phyloP scores from a whole-genome alignment of 2,888 invertebrate species.

The Heliconius erato region DNA sequence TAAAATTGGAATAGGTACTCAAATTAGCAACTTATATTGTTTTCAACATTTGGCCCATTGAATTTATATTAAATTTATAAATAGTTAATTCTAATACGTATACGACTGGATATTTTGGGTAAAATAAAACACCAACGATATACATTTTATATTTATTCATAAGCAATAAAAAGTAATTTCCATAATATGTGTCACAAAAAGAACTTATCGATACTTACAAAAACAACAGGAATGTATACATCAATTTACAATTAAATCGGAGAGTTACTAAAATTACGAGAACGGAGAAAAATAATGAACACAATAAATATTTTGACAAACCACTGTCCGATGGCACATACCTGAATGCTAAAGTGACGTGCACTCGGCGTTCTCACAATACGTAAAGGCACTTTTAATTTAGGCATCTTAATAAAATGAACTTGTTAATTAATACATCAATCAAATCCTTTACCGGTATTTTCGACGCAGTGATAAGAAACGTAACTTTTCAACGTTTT shows the following conservation, averaged over 20 bases:
- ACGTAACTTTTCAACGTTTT: background rate
- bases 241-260: constrained; percentile 65
- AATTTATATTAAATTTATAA: background rate
- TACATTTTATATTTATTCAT: constrained; percentile 82
- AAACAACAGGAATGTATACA: constrained; percentile 69
- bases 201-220: constrained; percentile 70
- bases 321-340: constrained; percentile 55
- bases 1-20: background rate
- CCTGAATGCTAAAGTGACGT: constrained; percentile 53
- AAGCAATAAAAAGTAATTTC: constrained; percentile 85
- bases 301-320: constrained; percentile 59
- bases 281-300: constrained; percentile 39
- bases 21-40: background rate
- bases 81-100: background rate
- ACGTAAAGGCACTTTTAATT: constrained; percentile 80
- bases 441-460: constrained; percentile 43
- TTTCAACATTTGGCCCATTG: background rate
- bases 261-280: constrained; percentile 70
- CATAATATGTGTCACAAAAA: constrained; percentile 76
- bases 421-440: constrained; percentile 38
- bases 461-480: constrained; percentile 21
- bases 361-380: constrained; percentile 64
- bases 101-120: background rate
- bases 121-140: constrained; percentile 56
- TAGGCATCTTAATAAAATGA: constrained; percentile 57